Percentiles rank a stretch among this genome's conserved stretches.
These are phyloP conservation scores for Tolmerus cingulatus DNA, from an alignment of 2,888 invertebrate genomes.

Conservation along the genomic window DNA sequence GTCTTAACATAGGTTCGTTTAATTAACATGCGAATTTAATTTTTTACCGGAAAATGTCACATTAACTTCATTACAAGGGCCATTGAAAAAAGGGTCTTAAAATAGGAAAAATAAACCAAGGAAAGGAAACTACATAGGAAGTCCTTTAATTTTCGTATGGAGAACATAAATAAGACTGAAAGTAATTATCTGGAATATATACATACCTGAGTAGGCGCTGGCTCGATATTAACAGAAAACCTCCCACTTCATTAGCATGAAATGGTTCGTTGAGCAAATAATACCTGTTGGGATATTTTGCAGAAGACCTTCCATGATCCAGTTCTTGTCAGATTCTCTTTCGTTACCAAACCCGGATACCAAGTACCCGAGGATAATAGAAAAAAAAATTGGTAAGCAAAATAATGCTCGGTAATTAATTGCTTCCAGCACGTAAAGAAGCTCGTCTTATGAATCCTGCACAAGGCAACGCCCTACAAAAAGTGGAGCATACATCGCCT, in stretches of 20 bases:
- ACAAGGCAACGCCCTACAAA: neutral
- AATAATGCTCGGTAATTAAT: neutral
- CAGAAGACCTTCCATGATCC: neutral
- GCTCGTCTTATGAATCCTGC: neutral
- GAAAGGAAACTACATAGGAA: neutral
- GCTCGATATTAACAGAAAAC: neutral
- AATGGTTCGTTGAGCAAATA: neutral
- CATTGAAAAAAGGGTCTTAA: neutral
- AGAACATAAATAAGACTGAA: neutral
- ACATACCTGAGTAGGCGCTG: neutral
- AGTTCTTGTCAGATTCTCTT: neutral
- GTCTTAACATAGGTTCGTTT: no score
- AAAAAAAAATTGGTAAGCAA: neutral
- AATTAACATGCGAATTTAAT: no score
- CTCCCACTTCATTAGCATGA: neutral
- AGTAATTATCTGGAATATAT: neutral
- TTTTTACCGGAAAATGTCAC: no score
- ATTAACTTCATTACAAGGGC: no score
- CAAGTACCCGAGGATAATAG: neutral
- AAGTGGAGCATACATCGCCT: neutral
- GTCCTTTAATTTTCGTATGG: neutral
- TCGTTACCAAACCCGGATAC: neutral
- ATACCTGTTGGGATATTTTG: neutral
- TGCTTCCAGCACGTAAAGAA: neutral
- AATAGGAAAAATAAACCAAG: neutral